Conservation (phyloP, 2,113 vertebrate species). For the Podilymbus podiceps region DNA sequence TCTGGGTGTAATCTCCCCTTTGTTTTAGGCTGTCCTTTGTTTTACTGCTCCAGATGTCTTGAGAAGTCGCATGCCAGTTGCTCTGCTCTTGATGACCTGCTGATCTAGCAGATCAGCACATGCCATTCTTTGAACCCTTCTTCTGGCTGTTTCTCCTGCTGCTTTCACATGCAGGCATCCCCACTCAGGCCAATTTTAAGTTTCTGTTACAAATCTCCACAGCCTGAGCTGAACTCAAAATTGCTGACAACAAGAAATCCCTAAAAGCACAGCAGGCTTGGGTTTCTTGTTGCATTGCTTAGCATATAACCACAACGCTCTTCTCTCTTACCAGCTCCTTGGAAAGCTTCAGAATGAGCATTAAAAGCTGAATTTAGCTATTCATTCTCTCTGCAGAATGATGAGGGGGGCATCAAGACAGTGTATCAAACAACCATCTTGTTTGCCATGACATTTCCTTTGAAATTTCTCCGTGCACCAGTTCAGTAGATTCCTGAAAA, state of each 20-base stretch:
- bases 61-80: not conserved
- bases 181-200: not conserved
- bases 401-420: not conserved
- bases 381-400: not conserved
- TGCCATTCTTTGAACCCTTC: constrained; percentile 32
- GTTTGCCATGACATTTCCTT: not conserved
- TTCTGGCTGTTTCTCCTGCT: not conserved
- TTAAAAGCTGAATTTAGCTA: not conserved
- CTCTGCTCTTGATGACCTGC: not conserved
- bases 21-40: not conserved
- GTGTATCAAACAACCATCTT: not conserved
- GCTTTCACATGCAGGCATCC: not conserved
- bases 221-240: not conserved
- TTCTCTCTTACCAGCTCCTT: not conserved
- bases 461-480: not conserved
- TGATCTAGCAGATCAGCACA: constrained; percentile 11
- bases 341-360: not conserved
- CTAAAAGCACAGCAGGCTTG: not conserved
- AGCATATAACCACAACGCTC: not conserved
- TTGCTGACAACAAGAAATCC: not conserved
- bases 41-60: not conserved
- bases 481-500: not conserved
- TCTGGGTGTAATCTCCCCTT: constrained; percentile 16
- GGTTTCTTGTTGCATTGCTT: not conserved
- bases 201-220: not conserved